A percentile compares a stretch with the other conserved stretches of the same genome.
Evolutionary conservation across 2,888 invertebrate genomes (phyloP).

Genomic region (Rotaria socialis): DNA sequence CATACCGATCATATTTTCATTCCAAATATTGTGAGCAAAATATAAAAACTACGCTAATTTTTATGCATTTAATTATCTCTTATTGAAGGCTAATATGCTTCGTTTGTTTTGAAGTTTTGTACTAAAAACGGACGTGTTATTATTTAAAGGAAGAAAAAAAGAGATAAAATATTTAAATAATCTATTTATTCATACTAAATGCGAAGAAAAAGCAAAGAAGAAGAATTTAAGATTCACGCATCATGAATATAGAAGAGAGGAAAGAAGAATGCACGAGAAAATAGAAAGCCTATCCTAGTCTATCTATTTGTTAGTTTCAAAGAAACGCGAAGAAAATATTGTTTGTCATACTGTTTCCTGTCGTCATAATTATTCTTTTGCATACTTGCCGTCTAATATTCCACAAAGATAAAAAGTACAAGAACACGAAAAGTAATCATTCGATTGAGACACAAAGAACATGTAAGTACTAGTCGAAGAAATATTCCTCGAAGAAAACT

Average conservation of each 20-base stretch:
- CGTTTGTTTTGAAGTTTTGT: neutral
- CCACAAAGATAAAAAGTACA: neutral
- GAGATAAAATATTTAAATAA: neutral
- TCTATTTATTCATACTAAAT: neutral
- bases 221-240: neutral
- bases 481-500: neutral
- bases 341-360: neutral
- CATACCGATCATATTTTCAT: neutral
- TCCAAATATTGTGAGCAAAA: neutral
- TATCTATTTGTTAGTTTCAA: neutral
- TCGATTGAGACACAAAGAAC: neutral
- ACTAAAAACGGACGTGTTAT: neutral
- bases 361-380: neutral
- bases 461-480: neutral
- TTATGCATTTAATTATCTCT: neutral
- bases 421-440: neutral
- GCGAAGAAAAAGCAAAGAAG: neutral
- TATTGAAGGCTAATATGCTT: neutral
- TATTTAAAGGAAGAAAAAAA: neutral
- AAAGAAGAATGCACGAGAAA: neutral
- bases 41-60: neutral
- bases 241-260: neutral
- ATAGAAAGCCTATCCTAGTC: neutral
- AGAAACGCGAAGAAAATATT: neutral
- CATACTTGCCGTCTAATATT: neutral